Evolutionary conservation across 2,113 vertebrate genomes (phyloP), one percentile per base, ranked within the genome.

Genomic region (Globicephala melas): DNA sequence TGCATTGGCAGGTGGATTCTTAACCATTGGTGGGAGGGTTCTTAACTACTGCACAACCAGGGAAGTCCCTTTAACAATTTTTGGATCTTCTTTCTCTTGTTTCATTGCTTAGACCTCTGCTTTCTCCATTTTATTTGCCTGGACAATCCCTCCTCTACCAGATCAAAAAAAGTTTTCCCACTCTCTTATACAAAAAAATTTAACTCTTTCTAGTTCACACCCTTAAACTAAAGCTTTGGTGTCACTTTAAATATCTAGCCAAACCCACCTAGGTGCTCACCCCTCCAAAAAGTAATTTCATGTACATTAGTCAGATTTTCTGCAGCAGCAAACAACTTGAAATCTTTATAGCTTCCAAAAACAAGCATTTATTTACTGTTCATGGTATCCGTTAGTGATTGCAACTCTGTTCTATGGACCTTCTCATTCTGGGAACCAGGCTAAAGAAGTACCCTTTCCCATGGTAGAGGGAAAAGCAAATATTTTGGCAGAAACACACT

Each of bases 61-160:
- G 50, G 50, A 53, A 53, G 50, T 53, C 50, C 44, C 38, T 76
- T 38, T 41, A 90, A 85, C 60, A 89, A 33, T 82, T 96, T 88
- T 70, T 53, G 18, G 28, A 65, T 73, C 12, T 6, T 12, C 62
- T n/a, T 58, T 79, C 47, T 91, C 38, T 44, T 76, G 41, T 20
- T 77, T 86, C 68, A 36, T 84, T 74, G 25, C 36, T 89, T 77
- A 65, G 60, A 58, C n/a, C 20, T 83, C 53, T 62, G 60, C 28
- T 71, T 58, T 79, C 80, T 95, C 25, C 26, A 28, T 58, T 91
- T 62, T 79, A 79, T 94, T 96, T 96, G 38, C 55, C 63, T 63
- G 25, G 55, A 9, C 82, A 94, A 21, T 76, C 25, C 18, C 38
- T 2, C 23, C 31, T 81, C 25, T 25, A 71, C 17, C 23, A 83